Percentiles rank a stretch among this genome's conserved stretches.
These are phyloP conservation scores for Premnoplex brunnescens DNA, from an alignment of 2,797 vertebrate species.

Conservation along the genomic window DNA sequence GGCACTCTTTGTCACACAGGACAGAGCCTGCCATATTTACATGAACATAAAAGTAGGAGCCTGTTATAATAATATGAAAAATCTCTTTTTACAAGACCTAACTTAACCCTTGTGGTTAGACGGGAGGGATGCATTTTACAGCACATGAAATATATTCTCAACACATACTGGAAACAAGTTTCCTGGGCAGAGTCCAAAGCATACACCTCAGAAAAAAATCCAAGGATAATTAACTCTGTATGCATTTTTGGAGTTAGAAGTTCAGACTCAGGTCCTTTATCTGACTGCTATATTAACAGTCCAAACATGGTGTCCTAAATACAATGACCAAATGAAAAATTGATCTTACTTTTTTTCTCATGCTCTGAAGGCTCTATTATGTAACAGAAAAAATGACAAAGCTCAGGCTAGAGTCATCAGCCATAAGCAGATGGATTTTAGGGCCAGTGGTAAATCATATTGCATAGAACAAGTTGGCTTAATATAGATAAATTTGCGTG, in stretches of 20 bases:
- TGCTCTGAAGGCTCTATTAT: not conserved
- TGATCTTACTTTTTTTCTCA: not conserved
- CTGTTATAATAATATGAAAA: conserved; percentile 38
- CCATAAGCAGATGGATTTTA: not conserved
- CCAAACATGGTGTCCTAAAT: not conserved
- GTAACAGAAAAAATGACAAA: not conserved
- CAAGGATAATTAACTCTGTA: not conserved
- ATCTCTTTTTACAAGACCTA: conserved; percentile 26
- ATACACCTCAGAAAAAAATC: not conserved
- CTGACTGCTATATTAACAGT: not conserved
- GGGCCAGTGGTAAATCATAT: not conserved
- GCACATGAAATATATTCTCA: not conserved
- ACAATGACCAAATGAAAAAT: not conserved
- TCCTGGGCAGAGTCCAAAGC: not conserved
- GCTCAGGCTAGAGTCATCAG: not conserved
- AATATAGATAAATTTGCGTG: not conserved
- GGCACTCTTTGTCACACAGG: conserved; percentile 67
- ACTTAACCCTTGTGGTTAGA: conserved; percentile 42
- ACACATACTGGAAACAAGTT: not conserved
- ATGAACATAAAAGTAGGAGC: conserved; percentile 58
- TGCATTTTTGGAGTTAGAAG: not conserved
- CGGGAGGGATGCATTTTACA: conserved; percentile 22
- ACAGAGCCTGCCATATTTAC: conserved; percentile 50
- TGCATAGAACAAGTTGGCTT: not conserved
- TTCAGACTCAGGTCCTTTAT: not conserved